Conservation (phyloP, 2,113 vertebrate species). For the Turdus rufiventris region DNA sequence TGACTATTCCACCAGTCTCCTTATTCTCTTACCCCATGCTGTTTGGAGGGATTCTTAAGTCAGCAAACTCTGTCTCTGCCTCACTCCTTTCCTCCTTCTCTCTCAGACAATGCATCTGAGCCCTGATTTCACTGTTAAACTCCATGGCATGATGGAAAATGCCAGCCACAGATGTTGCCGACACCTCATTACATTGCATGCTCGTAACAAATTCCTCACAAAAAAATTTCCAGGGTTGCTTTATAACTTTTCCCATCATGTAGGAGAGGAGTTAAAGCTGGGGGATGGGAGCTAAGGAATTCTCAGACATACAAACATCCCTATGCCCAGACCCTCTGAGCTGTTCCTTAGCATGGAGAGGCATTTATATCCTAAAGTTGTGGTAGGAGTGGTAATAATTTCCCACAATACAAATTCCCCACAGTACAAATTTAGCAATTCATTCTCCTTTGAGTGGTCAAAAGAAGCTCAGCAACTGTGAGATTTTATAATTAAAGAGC, state of each 20-base stretch:
- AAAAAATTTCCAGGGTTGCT: background rate
- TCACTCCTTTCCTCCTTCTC: background rate
- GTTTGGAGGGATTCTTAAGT: conserved; percentile 29
- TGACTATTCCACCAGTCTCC: conserved; percentile 15
- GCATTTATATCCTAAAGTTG: background rate
- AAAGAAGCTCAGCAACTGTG: background rate
- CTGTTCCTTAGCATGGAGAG: background rate
- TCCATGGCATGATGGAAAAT: background rate
- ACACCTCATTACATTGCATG: background rate
- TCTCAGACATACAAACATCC: background rate
- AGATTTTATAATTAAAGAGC: conserved; percentile 41
- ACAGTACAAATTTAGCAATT: conserved; percentile 15
- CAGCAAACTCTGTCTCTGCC: background rate
- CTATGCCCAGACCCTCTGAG: background rate
- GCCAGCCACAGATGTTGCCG: background rate
- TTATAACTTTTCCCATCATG: background rate
- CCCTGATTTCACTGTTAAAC: background rate
- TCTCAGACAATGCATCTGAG: background rate
- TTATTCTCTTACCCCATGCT: conserved; percentile 52
- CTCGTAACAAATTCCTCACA: background rate
- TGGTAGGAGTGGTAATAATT: background rate
- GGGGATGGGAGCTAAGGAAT: background rate
- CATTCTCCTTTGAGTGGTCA: conserved; percentile 11
- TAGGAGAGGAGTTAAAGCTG: background rate
- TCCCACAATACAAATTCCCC: conserved; percentile 6